Conservation (phyloP, 2,888 invertebrate genomes). For the Orthosia gothica region DNA sequence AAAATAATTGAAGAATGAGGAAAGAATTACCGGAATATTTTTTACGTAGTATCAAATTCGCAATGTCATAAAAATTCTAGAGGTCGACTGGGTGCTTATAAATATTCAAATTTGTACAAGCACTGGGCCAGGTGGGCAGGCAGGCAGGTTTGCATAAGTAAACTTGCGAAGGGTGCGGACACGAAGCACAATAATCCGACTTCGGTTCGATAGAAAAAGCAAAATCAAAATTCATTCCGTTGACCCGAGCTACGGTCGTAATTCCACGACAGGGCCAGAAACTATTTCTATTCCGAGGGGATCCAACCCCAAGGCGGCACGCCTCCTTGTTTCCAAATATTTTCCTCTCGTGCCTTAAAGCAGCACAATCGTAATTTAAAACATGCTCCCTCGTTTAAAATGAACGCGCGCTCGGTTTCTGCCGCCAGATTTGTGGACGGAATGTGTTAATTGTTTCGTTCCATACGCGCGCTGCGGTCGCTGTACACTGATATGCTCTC, state of each 20-base stretch:
- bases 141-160: slow-evolving; percentile 82
- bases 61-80: slow-evolving; percentile 77
- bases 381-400: slow-evolving; percentile 74
- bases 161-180: slow-evolving; percentile 74
- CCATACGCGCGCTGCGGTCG: slow-evolving; percentile 66
- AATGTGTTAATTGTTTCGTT: slow-evolving; percentile 82
- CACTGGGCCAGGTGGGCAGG: slow-evolving; percentile 73
- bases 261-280: slow-evolving; percentile 83
- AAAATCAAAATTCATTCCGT: slow-evolving; percentile 89
- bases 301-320: slow-evolving; percentile 78
- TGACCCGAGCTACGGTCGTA: slow-evolving; percentile 83
- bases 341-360: slow-evolving; percentile 70
- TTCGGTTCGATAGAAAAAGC: slow-evolving; percentile 83
- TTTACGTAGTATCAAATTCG: slow-evolving; percentile 75
- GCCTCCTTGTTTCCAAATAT: slow-evolving; percentile 81
- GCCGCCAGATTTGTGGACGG: slow-evolving; percentile 75
- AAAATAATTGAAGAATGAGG: slow-evolving; percentile 70
- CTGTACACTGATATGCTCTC: slow-evolving; percentile 76
- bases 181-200: slow-evolving; percentile 80
- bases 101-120: slow-evolving; percentile 83
- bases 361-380: slow-evolving; percentile 80
- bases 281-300: slow-evolving; percentile 89
- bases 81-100: slow-evolving; percentile 72
- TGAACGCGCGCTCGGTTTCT: slow-evolving; percentile 70
- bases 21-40: slow-evolving; percentile 62